Base-by-base conservation (phyloP, 2,888 invertebrate species). In the Sisyra nigra region DNA sequence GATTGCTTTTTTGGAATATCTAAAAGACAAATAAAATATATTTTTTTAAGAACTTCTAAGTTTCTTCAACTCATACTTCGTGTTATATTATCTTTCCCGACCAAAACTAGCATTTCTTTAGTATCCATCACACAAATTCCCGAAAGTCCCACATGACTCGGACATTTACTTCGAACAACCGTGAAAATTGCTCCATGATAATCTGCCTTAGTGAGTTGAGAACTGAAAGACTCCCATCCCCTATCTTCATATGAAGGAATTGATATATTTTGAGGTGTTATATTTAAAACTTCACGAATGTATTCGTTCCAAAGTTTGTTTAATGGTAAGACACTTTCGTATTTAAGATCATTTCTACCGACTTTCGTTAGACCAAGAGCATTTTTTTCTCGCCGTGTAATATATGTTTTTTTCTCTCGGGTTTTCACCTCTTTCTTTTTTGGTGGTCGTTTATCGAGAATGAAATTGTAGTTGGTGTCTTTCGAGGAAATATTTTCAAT, bases 61-160 rank as follows among this genome's bases (percentile, higher is more conserved):
- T 59, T 14, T 42, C 46, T 45, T 43, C 45, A 47, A 13, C 40
- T 54, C 60, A 57, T 56, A 69, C 69, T 77, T 47, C 74, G 67
- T 17, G 79, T 58, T 32, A 67, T 54, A 60, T 81, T 67, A 52
- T 80, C 72, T 50, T 65, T 58, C 8, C 76, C 72, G 6, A 84
- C 58, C 1, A 84, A 60, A 58, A 74, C 74, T 38, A 83, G 74
- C 6, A 78, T 76, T 52, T 77, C 77, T 57, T 72, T 78, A 0
- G 82, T 81, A 51, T 85, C 84, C 63, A 81, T 68, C 19, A 84
- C 66, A 43, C 83, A 71, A 47, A 84, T 78, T 8, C 85, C 85
- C 11, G 54, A 57, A 44, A 74, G 61, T 1, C 72, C 77, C 10
- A 80, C 63, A 43, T 74, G 68, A 43, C 72, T 74, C 0, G 76